phyloP scores from a whole-genome alignment of 2,113 vertebrate species.

The Hemichromis elongatus region DNA sequence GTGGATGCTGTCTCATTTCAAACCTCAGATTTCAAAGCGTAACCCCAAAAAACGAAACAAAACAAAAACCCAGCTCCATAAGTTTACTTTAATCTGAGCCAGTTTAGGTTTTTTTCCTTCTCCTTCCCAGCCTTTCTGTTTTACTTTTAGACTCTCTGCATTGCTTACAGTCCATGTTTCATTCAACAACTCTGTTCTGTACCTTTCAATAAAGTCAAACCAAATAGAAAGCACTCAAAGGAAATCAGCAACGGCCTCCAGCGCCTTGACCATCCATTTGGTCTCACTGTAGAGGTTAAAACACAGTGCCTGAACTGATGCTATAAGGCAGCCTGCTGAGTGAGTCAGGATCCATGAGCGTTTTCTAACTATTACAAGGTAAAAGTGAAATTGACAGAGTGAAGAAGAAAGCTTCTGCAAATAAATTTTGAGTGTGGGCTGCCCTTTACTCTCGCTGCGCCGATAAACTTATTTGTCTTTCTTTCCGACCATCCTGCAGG shows the following conservation, averaged over 20 bases:
- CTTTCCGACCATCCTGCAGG: neutral
- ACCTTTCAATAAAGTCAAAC: slow-evolving; percentile 15
- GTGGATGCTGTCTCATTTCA: slow-evolving; percentile 16
- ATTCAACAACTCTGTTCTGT: neutral
- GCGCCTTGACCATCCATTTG: slow-evolving; percentile 25
- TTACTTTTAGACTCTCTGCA: neutral
- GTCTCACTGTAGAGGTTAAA: neutral
- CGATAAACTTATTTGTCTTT: neutral
- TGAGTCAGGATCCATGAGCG: neutral
- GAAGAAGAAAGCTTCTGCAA: neutral
- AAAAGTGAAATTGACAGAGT: slow-evolving; percentile 7
- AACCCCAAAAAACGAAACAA: neutral
- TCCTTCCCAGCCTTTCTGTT: neutral
- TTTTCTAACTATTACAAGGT: slow-evolving; percentile 19
- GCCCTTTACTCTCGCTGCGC: neutral
- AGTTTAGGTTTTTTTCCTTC: neutral
- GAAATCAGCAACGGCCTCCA: slow-evolving; percentile 38
- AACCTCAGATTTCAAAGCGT: neutral
- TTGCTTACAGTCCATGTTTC: neutral
- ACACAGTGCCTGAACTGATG: neutral
- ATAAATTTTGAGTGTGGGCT: neutral
- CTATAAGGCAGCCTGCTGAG: slow-evolving; percentile 11
- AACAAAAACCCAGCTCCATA: neutral
- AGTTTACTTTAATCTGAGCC: neutral
- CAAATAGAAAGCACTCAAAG: slow-evolving; percentile 58